Percentiles rank a stretch among this genome's conserved stretches.
Conservation (phyloP, 2,888 invertebrate species). For the Sialis fuliginosa region DNA sequence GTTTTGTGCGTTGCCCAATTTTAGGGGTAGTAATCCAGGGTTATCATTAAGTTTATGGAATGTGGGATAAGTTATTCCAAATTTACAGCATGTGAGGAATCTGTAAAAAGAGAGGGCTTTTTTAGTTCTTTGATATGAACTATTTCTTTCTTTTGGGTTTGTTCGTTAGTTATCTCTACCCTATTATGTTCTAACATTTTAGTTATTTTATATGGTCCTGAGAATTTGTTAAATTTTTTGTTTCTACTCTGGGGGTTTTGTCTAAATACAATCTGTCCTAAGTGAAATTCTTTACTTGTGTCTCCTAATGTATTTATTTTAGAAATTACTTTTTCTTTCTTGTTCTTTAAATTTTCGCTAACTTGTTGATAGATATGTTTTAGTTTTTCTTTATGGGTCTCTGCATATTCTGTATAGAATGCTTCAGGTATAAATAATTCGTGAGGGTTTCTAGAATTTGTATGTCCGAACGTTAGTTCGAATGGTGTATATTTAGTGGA, state of each 20-base stretch:
- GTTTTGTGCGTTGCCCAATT: too few species aligned
- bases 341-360: not conserved
- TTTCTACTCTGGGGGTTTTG: not conserved
- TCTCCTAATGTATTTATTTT: not conserved
- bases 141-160: too few species aligned
- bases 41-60: too few species aligned
- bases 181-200: not conserved
- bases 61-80: too few species aligned
- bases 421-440: not conserved
- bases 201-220: not conserved
- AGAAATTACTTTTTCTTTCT: not conserved
- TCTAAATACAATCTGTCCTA: not conserved
- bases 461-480: conserved; percentile 2
- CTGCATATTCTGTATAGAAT: not conserved
- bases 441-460: not conserved
- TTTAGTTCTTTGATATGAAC: too few species aligned
- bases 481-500: not conserved
- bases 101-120: too few species aligned
- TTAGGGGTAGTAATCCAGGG: too few species aligned
- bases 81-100: too few species aligned
- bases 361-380: conserved; percentile 1
- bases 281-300: not conserved
- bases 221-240: not conserved
- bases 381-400: not conserved
- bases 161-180: not conserved